phyloP scores from a whole-genome alignment of 2,888 invertebrate genomes.

The Mylabris sibirica region DNA sequence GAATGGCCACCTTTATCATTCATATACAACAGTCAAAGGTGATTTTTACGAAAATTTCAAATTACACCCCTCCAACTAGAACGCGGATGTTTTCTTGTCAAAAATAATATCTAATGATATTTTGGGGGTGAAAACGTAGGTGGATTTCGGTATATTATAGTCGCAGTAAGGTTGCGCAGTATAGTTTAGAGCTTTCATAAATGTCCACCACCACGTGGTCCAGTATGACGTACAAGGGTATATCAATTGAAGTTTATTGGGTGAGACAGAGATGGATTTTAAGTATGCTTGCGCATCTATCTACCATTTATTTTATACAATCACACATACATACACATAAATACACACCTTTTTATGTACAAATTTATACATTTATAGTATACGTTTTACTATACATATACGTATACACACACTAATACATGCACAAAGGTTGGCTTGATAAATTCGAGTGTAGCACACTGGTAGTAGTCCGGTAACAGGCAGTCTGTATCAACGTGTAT shows the following conservation, averaged over 20 bases:
- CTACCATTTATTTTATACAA: not conserved
- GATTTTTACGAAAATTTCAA: too few species aligned
- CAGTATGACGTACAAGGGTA: not conserved
- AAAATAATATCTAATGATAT: not conserved
- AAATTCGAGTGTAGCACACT: not conserved
- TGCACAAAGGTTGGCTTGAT: not conserved
- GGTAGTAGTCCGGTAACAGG: slow-evolving; percentile 7
- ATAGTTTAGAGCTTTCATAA: not conserved
- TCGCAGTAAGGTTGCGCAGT: not conserved
- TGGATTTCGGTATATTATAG: not conserved
- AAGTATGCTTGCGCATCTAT: not conserved
- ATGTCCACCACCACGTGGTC: slow-evolving; percentile 2
- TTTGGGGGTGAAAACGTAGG: not conserved
- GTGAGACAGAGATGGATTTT: not conserved
- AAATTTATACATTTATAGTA: not conserved
- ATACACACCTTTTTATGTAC: not conserved
- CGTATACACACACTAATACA: not conserved
- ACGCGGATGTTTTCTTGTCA: not conserved
- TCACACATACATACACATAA: not conserved
- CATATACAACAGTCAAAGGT: too few species aligned
- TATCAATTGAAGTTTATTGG: not conserved
- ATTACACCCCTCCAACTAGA: too few species aligned
- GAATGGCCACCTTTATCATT: too few species aligned
- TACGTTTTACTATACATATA: not conserved
- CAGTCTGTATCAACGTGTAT: not conserved